Base-by-base conservation (phyloP, 2,888 invertebrate species). In the Polyommatus iphigenia region DNA sequence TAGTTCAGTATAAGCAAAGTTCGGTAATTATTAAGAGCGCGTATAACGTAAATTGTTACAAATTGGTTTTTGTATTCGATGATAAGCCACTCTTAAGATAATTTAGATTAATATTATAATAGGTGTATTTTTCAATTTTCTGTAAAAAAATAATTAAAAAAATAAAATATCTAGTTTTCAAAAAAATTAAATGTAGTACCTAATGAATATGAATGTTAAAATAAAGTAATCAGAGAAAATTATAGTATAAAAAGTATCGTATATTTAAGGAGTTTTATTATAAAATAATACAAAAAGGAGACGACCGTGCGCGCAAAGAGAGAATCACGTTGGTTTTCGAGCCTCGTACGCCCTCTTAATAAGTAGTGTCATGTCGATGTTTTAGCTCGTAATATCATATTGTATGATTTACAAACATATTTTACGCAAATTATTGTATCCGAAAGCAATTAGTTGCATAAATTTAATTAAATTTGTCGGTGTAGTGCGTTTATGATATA, bases 401-500 rank as follows among this genome's bases (percentile, higher is more conserved):
- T n/a, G 29, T 67, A 67, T 67, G 29, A 67, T 67, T 67, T 67
- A 67, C 67, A 62, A 62, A 62, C 62, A 67, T 29, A 67, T 67
- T 67, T 67, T 32, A 32, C 67, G 15, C 67, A 67, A 67, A 67
- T 67, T 67, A 67, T 67, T 67, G 15, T 32, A 67, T 67, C 67
- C 67, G 67, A 67, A 67, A 67, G 67, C 67, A 67, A 67, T 67
- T 67, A 67, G 18, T 32, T 67, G 67, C 67, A 67, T 67, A 32
- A 29, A 67, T 67, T 67, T 67, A 67, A 67, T 67, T 67, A 18
- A 67, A 67, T 29, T 29, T 32, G 29, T 15, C 67, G 67, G 29
- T 29, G 67, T 18, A 67, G 62, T 62, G 24, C 62, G 24, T 18
- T 67, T 32, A 15, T 29, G 15, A 32, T 67, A 29, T 24, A 24